phyloP scores from a whole-genome alignment of 2,888 invertebrate genomes.

The Muscina levida region DNA sequence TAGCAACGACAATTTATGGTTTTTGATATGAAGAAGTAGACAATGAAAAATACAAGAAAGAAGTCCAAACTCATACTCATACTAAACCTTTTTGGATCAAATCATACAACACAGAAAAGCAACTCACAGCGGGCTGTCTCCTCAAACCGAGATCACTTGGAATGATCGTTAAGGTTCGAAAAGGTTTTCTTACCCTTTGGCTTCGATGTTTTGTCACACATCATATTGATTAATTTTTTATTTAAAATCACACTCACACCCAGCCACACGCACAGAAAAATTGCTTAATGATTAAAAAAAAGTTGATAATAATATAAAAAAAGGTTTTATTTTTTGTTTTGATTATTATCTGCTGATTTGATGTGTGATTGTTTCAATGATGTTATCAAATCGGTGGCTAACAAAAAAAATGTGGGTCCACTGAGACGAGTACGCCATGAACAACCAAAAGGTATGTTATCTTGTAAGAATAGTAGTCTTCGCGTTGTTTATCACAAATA shows the following conservation, averaged over 20 bases:
- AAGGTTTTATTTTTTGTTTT: not conserved
- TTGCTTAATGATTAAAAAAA: conserved; percentile 19
- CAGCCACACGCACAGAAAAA: conserved; percentile 25
- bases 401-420: no score
- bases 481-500: no score
- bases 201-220: conserved; percentile 36
- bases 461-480: no score
- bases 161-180: conserved; percentile 32
- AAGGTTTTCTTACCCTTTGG: not conserved
- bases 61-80: conserved; percentile 5
- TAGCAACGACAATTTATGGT: conserved; percentile 52
- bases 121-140: conserved; percentile 41
- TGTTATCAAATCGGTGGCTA: conserved; percentile 8
- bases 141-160: conserved; percentile 31
- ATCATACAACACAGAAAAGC: no score
- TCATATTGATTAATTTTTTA: conserved; percentile 44
- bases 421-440: no score
- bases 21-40: conserved; percentile 28
- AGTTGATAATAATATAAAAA: not conserved
- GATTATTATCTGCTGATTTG: not conserved
- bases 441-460: no score
- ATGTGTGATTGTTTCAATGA: conserved; percentile 8
- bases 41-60: conserved; percentile 12
- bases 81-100: no score
- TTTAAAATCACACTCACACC: conserved; percentile 11